Evolutionary conservation across 2,888 invertebrate genomes (phyloP), one percentile per base, ranked within the genome.

Genomic region (Drosophila atripex): DNA sequence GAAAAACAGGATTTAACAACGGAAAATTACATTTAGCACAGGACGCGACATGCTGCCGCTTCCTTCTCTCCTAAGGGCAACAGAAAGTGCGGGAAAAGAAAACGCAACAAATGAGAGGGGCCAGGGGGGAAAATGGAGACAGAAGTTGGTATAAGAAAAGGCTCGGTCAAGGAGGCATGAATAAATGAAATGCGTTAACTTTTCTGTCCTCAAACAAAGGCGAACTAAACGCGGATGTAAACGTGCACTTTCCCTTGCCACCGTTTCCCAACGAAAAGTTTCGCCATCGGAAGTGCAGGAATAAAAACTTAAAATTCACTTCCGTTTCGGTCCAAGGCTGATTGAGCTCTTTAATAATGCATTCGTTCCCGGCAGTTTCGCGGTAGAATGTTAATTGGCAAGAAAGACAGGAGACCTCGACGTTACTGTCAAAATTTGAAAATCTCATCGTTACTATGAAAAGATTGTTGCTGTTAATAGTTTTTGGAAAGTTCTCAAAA

Each of bases 1-100:
- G 69, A 86, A 85, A 85, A 85, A 78, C 88, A 78, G 85, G 87
- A 86, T 78, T 88, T 85, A 88, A 85, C 87, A 86, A 88, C 80
- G 88, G 84, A 88, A 85, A 85, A 88, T 85, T 87, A 85, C 84
- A 85, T 88, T 85, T 84, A 88, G 82, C 78, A 71, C 72, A 72
- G 73, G 64, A 64, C 68, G 45, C 64, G 73, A 80, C 78, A 68
- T 79, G 75, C 76, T 59, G 64, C 76, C 72, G 71, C 59, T 30
- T 66, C 54, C 64, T 23, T 38, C 38, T 30, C 16, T 16, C 35
- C 35, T 46, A 52, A 53, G 45, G 50, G 28, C 43, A 61, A 53
- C 35, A 41, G 53, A 43, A 52, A 60, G 43, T 43, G 61, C 14
- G 52, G 54, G 50, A 38, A 50, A 54, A 43, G 50, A 47, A 54